A percentile compares a stretch with the other conserved stretches of the same genome.
phyloP scores from a whole-genome alignment of 2,888 invertebrate genomes.

The Scaptomyza cyrtandrae region DNA sequence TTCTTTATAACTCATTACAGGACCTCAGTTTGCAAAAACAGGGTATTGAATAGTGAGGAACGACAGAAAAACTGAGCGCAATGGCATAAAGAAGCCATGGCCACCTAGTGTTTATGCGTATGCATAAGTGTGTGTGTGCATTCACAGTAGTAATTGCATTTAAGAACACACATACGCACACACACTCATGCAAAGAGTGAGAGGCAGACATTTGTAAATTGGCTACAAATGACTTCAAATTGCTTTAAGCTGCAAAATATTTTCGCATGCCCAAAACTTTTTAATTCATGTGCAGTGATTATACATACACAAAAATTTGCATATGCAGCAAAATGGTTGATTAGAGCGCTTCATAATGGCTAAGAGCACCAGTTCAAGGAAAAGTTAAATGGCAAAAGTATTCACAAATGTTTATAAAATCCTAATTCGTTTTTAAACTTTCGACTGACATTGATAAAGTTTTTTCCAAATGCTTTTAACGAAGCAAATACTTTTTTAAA shows the following conservation, averaged over 20 bases:
- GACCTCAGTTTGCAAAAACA: background rate
- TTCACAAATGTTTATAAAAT: background rate
- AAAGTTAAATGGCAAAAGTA: constrained; percentile 47
- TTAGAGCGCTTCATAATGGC: constrained; percentile 56
- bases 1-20: background rate
- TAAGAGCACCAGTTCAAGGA: constrained; percentile 15
- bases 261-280: constrained; percentile 73
- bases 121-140: constrained; percentile 28
- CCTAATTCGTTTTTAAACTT: constrained; percentile 47
- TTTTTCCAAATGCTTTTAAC: constrained; percentile 46
- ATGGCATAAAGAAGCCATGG: constrained; percentile 58
- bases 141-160: constrained; percentile 70
- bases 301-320: constrained; percentile 40
- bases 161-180: constrained; percentile 28
- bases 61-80: constrained; percentile 54
- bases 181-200: constrained; percentile 14
- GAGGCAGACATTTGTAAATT: constrained; percentile 71
- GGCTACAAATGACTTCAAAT: constrained; percentile 80
- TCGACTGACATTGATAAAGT: constrained; percentile 43
- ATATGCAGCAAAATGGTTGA: constrained; percentile 59
- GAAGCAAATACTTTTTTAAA: constrained; percentile 30
- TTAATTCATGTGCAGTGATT: constrained; percentile 80
- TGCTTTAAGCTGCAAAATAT: constrained; percentile 79
- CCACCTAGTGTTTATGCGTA: constrained; percentile 23
- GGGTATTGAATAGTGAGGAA: constrained; percentile 24